Conservation (phyloP, 2,888 invertebrate species). For the Ditylenchus weischeri region DNA sequence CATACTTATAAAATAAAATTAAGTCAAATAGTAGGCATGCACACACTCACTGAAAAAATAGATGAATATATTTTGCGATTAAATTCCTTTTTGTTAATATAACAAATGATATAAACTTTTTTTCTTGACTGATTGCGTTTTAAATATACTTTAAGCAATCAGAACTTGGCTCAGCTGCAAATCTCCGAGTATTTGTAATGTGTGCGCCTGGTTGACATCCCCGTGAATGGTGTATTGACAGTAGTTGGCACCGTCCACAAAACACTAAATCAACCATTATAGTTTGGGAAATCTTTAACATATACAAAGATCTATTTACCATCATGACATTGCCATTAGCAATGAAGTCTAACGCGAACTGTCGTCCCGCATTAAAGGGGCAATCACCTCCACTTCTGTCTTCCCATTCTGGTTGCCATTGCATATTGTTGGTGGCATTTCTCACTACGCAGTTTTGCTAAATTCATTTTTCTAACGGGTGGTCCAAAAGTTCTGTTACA, state of each 20-base stretch:
- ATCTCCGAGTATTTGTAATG: slow-evolving; percentile 23
- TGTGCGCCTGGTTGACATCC: slow-evolving; percentile 3
- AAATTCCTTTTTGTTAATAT: too few relatives aligned
- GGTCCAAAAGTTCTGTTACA: too few relatives aligned
- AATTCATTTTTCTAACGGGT: neutral
- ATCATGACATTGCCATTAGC: slow-evolving; percentile 20
- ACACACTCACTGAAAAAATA: too few relatives aligned
- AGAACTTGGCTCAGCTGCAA: slow-evolving; percentile 22
- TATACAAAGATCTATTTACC: slow-evolving; percentile 6
- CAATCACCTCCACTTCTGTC: slow-evolving; percentile 28
- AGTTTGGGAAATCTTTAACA: too few relatives aligned
- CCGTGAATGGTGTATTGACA: slow-evolving; percentile 19
- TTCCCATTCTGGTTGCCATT: slow-evolving; percentile 28
- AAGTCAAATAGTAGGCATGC: too few relatives aligned
- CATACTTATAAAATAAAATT: too few relatives aligned
- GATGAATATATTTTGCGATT: too few relatives aligned
- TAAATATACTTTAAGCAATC: slow-evolving; percentile 19
- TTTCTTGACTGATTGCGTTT: neutral
- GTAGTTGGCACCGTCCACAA: slow-evolving; percentile 26
- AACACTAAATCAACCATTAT: slow-evolving; percentile 19
- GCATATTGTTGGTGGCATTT: slow-evolving; percentile 25
- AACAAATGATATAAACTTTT: neutral
- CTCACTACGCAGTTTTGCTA: slow-evolving; percentile 32
- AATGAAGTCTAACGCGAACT: slow-evolving; percentile 25
- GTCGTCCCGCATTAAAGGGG: slow-evolving; percentile 22